Base-by-base conservation (phyloP, 2,888 invertebrate genomes). In the Ichneumoninae sp. region DNA sequence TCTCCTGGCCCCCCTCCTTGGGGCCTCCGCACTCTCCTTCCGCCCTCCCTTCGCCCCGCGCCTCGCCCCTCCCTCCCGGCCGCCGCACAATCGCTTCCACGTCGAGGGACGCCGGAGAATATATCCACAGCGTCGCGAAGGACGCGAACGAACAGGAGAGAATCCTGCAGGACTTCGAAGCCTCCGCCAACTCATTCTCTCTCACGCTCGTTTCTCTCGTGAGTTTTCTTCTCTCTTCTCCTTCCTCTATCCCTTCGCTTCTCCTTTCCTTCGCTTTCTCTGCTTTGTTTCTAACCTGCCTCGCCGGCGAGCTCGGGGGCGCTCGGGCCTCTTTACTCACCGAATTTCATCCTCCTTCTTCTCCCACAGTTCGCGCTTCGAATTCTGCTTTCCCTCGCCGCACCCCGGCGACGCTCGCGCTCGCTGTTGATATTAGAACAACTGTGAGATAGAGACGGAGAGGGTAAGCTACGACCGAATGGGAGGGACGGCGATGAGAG, bases 41-140 rank as follows among this genome's bases (percentile, higher is more conserved):
- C 87, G 87, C 86, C 88, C 89, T 88, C 80, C 86, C 89, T 85
- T 71, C 81, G 83, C 86, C 86, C 83, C 84, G 85, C 81, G 84
- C 86, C 71, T 22, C 76, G 40, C 66, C 8, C 68, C 50, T 84
- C 81, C 84, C 83, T 36, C 70, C 68, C 71, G 80, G 74, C 80
- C 69, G 74, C 70, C 22, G 62, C 71, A 70, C 57, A 70, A 65
- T 60, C 80, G 50, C 68, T 71, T 10, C 78, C 44, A 72, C 65
- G 72, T 62, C 57, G 26, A 33, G 33, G 52, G 22, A 71, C 81
- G 75, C 78, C 78, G 66, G 70, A 78, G 65, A 81, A 74, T 78
- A 74, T 74, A 78, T 81, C 36, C 74, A 81, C 78, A 44, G 77
- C 84, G 81, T 84, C 84, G 84, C 84, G 86, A 87, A 86, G 85